phyloP scores from a whole-genome alignment of 2,888 invertebrate species.

The Chorisops tibialis region DNA sequence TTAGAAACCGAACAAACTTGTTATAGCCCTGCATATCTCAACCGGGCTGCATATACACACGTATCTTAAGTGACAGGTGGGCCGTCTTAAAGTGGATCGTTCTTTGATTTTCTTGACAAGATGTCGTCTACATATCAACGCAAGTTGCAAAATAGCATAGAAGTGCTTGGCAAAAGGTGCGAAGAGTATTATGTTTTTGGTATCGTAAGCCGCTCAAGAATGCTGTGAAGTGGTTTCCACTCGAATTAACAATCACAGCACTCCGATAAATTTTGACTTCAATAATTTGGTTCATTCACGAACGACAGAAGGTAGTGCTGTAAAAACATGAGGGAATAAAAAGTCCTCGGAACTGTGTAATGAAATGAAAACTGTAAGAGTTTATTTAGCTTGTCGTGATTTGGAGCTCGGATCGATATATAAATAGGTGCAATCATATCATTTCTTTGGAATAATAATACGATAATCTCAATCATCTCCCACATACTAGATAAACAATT shows the following conservation, averaged over 20 bases:
- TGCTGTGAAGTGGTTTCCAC: constrained; percentile 19
- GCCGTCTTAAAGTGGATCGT: constrained; percentile 1
- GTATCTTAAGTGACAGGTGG: constrained; percentile 13
- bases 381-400: constrained; percentile 23
- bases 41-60: not conserved
- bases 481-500: too few relatives aligned
- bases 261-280: constrained; percentile 12
- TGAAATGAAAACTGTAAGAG: not conserved
- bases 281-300: constrained; percentile 2
- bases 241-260: constrained; percentile 22
- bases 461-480: too few relatives aligned
- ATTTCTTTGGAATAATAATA: too few relatives aligned
- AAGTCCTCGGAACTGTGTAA: not conserved
- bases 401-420: constrained; percentile 20
- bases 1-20: constrained; percentile 15
- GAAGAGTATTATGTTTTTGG: constrained; percentile 14
- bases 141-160: constrained; percentile 14
- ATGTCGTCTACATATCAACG: not conserved
- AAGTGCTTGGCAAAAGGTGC: constrained; percentile 12
- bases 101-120: constrained; percentile 12
- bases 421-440: constrained; percentile 3
- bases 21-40: not conserved
- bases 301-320: not conserved
- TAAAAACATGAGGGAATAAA: not conserved
- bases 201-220: constrained; percentile 15